Conservation (phyloP, 2,888 invertebrate genomes). For the Heliothis peltigera region DNA sequence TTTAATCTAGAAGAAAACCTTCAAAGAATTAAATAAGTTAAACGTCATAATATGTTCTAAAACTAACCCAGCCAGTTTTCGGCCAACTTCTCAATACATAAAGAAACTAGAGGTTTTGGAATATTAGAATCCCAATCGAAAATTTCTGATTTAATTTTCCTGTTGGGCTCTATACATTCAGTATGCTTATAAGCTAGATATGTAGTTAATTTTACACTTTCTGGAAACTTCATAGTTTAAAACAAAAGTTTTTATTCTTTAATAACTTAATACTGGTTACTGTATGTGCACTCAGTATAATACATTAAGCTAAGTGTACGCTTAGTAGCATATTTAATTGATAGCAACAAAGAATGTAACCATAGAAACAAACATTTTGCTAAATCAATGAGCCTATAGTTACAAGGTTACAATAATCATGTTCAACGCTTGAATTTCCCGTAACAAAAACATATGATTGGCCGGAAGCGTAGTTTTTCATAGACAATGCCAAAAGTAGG, state of each 20-base stretch:
- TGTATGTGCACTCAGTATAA: neutral
- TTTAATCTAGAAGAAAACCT: too few species aligned
- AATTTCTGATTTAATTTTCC: slow-evolving; percentile 86
- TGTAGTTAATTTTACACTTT: slow-evolving; percentile 81
- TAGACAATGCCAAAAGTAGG: slow-evolving; percentile 28
- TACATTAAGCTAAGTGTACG: neutral
- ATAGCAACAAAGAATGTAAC: slow-evolving; percentile 27
- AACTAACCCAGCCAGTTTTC: slow-evolving; percentile 83
- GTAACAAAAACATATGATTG: neutral
- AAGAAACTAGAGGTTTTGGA: slow-evolving; percentile 81
- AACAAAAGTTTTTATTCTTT: neutral
- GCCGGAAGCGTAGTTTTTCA: slow-evolving; percentile 41
- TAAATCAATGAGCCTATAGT: slow-evolving; percentile 22
- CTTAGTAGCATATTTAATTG: neutral
- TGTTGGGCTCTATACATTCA: slow-evolving; percentile 75
- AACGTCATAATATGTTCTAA: neutral
- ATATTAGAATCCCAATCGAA: slow-evolving; percentile 88
- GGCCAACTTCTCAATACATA: slow-evolving; percentile 86
- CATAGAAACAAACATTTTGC: slow-evolving; percentile 42
- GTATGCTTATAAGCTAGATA: slow-evolving; percentile 82
- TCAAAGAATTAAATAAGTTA: too few species aligned
- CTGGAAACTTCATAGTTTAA: slow-evolving; percentile 75
- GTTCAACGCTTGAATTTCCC: neutral
- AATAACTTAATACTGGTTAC: too few species aligned
- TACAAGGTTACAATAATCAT: too few species aligned